Evolutionary conservation across 2,113 vertebrate species (phyloP), one percentile per base, ranked within the genome.

Genomic region (Rhinichthys klamathensis): DNA sequence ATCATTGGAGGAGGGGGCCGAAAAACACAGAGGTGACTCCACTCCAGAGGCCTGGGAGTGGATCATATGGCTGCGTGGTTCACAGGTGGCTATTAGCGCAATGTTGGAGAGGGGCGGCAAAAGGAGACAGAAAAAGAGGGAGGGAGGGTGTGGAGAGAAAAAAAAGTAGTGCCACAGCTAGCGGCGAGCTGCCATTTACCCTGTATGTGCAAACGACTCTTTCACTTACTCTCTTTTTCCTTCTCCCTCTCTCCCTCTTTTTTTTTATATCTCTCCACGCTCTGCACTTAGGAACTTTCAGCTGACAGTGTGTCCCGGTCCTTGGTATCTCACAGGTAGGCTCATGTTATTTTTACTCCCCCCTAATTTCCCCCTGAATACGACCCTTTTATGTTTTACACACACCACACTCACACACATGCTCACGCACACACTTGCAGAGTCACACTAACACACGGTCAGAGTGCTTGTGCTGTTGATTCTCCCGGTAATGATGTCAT

Each of bases 401-500:
- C 82, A 84, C 11, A 23, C 67, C 74, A 74, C 82, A 84, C 82
- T 74, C 76, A 84, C 82, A 75, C 82, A 81, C 18, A 67, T 21
- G 61, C 75, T 56, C 67, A 75, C 82, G 35, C 60, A 80, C 75
- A 81, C 70, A 63, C 78, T 82, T 21, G 21, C 61, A 70, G 46
- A 54, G 72, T 69, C 80, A 49, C 72, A 80, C 75, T 74, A 49
- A 92, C 91, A 79, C 13, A 77, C 74, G 90, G 90, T 89, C 88
- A 83, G 84, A 91, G 87, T 85, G 93, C 94, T 92, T 91, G 90
- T 90, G 88, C 94, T 91, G 86, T 91, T 91, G 94, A 94, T 95
- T 95, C 95, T 94, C 94, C 95, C 93, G 94, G 95, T 96, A 95
- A 96, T 96, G 96, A 96, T 96, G 96, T 96, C 95, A 96, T 95